Conservation (phyloP, 2,888 invertebrate species). For the Suillia variegata region DNA sequence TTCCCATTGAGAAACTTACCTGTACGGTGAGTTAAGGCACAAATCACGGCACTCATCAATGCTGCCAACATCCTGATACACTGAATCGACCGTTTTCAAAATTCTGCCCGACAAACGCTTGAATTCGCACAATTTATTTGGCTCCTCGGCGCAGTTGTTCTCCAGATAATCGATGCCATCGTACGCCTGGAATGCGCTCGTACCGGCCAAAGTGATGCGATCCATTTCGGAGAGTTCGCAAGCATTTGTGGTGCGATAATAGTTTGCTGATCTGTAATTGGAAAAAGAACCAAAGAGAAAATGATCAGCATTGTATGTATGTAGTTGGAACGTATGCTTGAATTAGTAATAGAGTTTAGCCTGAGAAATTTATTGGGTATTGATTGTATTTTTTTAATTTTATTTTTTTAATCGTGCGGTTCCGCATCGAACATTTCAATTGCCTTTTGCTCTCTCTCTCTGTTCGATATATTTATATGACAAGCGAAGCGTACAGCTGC, state of each 20-base stretch:
- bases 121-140: conserved; percentile 90
- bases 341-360: too few relatives aligned
- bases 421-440: too few relatives aligned
- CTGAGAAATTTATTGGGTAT: conserved; percentile 9
- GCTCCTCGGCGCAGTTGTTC: conserved; percentile 91
- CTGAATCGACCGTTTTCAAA: conserved; percentile 90
- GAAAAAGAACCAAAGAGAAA: conserved; percentile 21
- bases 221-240: conserved; percentile 92
- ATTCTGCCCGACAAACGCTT: conserved; percentile 86
- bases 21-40: conserved; percentile 86
- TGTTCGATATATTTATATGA: too few relatives aligned
- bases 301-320: neutral
- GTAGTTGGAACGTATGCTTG: neutral
- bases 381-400: neutral
- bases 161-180: conserved; percentile 82
- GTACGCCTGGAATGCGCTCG: conserved; percentile 74
- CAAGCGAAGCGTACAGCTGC: too few relatives aligned
- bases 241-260: conserved; percentile 81
- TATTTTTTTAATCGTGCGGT: neutral
- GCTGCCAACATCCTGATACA: conserved; percentile 85
- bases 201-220: conserved; percentile 84
- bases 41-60: conserved; percentile 87
- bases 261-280: conserved; percentile 82
- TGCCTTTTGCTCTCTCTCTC: too few relatives aligned
- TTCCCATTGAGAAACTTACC: conserved; percentile 49